Conservation (phyloP, 2,113 vertebrate species). For the Misgurnus mizolepis region DNA sequence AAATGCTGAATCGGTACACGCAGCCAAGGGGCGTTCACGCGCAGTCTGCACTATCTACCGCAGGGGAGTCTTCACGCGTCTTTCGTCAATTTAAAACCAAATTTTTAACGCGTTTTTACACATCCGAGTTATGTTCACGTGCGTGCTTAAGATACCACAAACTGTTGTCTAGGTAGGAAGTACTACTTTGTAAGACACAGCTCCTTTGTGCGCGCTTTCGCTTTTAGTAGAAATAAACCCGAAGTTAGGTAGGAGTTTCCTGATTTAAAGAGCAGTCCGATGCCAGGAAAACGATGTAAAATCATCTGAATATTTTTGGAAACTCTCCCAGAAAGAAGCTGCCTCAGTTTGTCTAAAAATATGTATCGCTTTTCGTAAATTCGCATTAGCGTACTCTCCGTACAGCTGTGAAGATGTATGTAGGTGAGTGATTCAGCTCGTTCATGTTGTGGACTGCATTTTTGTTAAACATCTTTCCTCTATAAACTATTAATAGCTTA, state of each 20-base stretch:
- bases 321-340: neutral
- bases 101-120: no score
- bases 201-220: neutral
- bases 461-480: neutral
- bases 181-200: neutral
- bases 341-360: conserved; percentile 10
- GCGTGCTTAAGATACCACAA: no score
- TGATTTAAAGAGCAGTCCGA: neutral
- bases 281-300: conserved; percentile 11
- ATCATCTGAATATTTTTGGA: neutral
- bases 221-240: no score
- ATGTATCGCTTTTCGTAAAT: conserved; percentile 48
- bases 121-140: no score
- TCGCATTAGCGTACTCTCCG: conserved; percentile 30
- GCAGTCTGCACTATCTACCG: no score
- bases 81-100: neutral
- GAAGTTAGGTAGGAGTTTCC: neutral
- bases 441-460: neutral
- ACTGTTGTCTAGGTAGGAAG: neutral
- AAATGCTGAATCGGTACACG: no score
- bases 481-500: neutral
- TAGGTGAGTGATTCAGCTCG: conserved; percentile 43
- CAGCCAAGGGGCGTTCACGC: neutral
- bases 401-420: conserved; percentile 44
- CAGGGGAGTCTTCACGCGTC: no score